These are phyloP conservation scores for Gymnobelideus leadbeateri DNA, from an alignment of 2,113 vertebrate genomes.

Conservation along the genomic window DNA sequence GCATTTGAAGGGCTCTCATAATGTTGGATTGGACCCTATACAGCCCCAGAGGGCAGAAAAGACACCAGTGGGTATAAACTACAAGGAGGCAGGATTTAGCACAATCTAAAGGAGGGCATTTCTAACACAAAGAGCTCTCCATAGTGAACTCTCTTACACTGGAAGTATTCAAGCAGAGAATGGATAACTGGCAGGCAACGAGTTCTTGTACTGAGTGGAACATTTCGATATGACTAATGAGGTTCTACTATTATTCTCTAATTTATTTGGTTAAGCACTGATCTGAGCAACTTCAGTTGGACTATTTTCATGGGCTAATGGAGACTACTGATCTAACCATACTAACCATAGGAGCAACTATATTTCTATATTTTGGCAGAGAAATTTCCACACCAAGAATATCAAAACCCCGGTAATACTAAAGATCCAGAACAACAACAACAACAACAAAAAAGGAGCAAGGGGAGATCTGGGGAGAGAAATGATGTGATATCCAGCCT, in stretches of 20 bases:
- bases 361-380: too few relatives aligned
- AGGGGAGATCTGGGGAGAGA: too few relatives aligned
- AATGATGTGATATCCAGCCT: too few relatives aligned
- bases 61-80: not conserved
- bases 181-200: not conserved
- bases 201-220: not conserved
- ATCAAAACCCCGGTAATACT: too few relatives aligned
- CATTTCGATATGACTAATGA: not conserved
- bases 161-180: not conserved
- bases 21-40: not conserved
- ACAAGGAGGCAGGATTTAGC: not conserved
- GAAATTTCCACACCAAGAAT: too few relatives aligned
- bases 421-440: too few relatives aligned
- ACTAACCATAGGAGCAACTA: not conserved
- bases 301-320: not conserved
- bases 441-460: too few relatives aligned
- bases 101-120: not conserved
- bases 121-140: not conserved
- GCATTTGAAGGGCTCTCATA: not conserved
- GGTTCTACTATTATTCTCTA: not conserved
- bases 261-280: not conserved
- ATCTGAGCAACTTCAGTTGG: not conserved
- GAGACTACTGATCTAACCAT: not conserved
- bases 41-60: not conserved
- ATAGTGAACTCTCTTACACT: not conserved